Conservation (phyloP, 2,888 invertebrate species). For the Macrosoma leucophasiata region DNA sequence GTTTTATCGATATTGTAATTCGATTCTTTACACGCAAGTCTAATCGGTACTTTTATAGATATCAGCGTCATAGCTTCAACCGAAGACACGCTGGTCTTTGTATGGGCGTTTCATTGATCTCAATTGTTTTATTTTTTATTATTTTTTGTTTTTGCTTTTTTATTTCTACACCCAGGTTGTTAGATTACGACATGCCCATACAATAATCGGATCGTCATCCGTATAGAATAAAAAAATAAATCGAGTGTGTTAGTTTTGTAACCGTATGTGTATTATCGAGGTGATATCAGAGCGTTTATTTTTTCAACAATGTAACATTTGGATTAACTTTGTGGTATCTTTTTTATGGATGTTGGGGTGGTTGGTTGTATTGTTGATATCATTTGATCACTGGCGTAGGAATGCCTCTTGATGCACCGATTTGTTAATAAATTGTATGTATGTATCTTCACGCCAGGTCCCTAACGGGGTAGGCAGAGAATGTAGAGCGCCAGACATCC, state of each 20-base stretch:
- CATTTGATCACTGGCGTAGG: no score
- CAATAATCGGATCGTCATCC: constrained; percentile 46
- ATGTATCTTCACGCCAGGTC: no score
- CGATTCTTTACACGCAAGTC: no score
- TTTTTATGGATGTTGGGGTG: constrained; percentile 22
- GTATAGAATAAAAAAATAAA: constrained; percentile 13
- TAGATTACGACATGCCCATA: constrained; percentile 55
- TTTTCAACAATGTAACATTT: constrained; percentile 54
- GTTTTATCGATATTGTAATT: no score
- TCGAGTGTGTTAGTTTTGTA: constrained; percentile 49
- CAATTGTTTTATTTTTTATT: constrained; percentile 41
- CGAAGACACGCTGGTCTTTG: constrained; percentile 61
- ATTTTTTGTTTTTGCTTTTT: constrained; percentile 19
- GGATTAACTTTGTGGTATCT: constrained; percentile 33
- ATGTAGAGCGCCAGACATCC: no score
- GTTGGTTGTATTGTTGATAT: constrained; percentile 23
- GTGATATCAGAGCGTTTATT: constrained; percentile 54
- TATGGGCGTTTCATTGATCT: constrained; percentile 63
- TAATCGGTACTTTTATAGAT: no score
- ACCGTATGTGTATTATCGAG: constrained; percentile 38
- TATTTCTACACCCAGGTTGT: constrained; percentile 32
- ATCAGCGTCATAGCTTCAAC: no score
- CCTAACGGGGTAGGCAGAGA: no score
- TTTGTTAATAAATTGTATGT: no score
- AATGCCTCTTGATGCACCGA: no score